A percentile compares a stretch with the other conserved stretches of the same genome.
Conservation (phyloP, 2,888 invertebrate genomes). For the Rhorus exstirpatorius region DNA sequence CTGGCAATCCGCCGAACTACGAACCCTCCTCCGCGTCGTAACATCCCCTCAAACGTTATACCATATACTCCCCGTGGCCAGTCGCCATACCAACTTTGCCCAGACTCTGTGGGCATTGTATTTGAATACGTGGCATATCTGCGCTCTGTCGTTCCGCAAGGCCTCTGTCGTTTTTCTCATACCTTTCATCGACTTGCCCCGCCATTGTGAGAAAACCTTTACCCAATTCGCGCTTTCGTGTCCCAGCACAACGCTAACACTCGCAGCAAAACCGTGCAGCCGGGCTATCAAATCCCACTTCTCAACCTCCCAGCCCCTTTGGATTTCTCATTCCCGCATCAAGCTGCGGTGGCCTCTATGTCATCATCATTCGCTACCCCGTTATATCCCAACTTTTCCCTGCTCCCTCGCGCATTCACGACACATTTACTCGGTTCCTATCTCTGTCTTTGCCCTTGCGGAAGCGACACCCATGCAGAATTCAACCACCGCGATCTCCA, state of each 20-base stretch:
- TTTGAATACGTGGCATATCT: conserved; percentile 85
- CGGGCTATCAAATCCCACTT: conserved; percentile 25
- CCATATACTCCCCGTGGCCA: conserved; percentile 58
- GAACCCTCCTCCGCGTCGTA: conserved; percentile 12
- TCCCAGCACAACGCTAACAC: conserved; percentile 15
- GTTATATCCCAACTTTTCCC: conserved; percentile 40
- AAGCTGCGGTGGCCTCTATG: conserved; percentile 47
- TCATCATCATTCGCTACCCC: conserved; percentile 61
- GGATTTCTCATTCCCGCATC: not conserved
- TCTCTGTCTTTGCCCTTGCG: conserved; percentile 52
- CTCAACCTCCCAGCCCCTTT: conserved; percentile 34
- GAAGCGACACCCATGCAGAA: conserved; percentile 40
- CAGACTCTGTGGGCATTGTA: conserved; percentile 80
- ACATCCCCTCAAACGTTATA: conserved; percentile 57
- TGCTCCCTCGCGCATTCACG: conserved; percentile 68
- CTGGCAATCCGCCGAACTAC: conserved; percentile 65
- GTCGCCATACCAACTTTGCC: conserved; percentile 72
- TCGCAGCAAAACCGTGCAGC: not conserved
- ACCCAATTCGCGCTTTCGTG: conserved; percentile 21
- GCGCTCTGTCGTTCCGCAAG: conserved; percentile 72
- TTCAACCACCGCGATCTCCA: conserved; percentile 46
- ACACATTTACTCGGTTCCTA: conserved; percentile 31
- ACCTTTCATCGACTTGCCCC: conserved; percentile 23
- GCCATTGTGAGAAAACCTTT: conserved; percentile 70
- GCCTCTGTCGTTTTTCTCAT: conserved; percentile 48